Conservation (phyloP, 2,113 vertebrate genomes). For the Seriola dumerili region DNA sequence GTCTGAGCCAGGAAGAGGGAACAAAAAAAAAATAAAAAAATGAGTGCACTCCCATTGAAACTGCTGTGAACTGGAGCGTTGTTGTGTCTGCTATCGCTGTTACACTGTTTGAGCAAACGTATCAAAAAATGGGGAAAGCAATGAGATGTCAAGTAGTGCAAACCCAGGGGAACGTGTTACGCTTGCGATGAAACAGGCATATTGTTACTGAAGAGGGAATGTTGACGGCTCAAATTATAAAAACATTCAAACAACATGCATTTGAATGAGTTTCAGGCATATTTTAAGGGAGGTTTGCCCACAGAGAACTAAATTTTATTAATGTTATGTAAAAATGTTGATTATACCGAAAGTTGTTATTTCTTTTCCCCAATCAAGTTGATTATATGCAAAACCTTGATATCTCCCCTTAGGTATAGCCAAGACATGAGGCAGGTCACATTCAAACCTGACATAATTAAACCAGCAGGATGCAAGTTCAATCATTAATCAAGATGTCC, state of each 20-base stretch:
- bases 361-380: slow-evolving; percentile 52
- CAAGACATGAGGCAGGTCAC: slow-evolving; percentile 41
- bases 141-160: slow-evolving; percentile 62
- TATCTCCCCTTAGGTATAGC: slow-evolving; percentile 39
- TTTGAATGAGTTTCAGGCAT: slow-evolving; percentile 41
- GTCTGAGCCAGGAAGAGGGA: slow-evolving; percentile 21
- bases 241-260: slow-evolving; percentile 44
- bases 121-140: slow-evolving; percentile 32
- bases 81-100: slow-evolving; percentile 53
- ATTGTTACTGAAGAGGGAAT: slow-evolving; percentile 29
- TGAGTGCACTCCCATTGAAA: slow-evolving; percentile 24
- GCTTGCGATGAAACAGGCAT: slow-evolving; percentile 45
- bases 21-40: background rate
- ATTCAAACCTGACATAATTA: slow-evolving; percentile 51
- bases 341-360: slow-evolving; percentile 43
- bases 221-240: slow-evolving; percentile 23
- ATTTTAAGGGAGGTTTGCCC: slow-evolving; percentile 41
- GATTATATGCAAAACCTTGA: slow-evolving; percentile 44
- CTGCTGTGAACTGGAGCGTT: slow-evolving; percentile 31
- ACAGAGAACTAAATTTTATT: slow-evolving; percentile 45
- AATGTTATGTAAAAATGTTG: slow-evolving; percentile 53
- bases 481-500: slow-evolving; percentile 56
- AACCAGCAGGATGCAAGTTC: slow-evolving; percentile 40
- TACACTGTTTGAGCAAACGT: slow-evolving; percentile 45
- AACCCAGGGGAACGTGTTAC: slow-evolving; percentile 59